Conservation (phyloP, 2,113 vertebrate species). For the Opisthocomus hoazin region DNA sequence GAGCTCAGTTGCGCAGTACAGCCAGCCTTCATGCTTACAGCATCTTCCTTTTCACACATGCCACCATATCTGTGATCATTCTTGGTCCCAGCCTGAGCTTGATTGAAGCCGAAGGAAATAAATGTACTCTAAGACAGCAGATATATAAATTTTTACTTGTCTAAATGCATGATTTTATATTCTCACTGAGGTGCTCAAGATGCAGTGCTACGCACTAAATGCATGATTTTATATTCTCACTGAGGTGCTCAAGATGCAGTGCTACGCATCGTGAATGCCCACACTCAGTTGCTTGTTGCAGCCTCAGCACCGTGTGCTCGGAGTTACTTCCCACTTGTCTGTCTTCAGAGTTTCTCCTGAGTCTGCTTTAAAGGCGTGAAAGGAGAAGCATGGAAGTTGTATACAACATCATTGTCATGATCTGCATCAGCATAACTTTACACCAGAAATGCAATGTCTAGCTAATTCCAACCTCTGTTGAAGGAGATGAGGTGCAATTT, state of each 20-base stretch:
- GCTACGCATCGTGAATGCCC: accelerated
- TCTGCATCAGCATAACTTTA: neutral
- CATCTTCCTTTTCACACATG: accelerated
- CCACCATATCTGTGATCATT: neutral
- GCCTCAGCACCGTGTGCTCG: neutral
- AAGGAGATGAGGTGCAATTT: neutral
- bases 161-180: neutral
- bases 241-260: neutral
- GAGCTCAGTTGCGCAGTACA: neutral
- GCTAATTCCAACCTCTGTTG: neutral
- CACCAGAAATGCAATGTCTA: neutral
- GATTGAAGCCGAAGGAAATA: neutral
- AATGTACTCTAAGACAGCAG: neutral
- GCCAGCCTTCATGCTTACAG: neutral
- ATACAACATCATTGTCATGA: neutral
- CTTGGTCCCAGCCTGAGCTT: neutral
- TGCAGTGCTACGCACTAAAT: accelerated
- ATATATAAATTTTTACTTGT: neutral
- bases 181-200: neutral
- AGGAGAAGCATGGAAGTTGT: neutral
- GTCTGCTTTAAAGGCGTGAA: neutral
- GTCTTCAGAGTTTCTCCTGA: neutral
- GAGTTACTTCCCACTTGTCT: neutral
- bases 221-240: neutral
- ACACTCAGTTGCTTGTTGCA: neutral